Evolutionary conservation across 2,113 vertebrate species (phyloP).

Genomic region (Cyanocitta stelleri): DNA sequence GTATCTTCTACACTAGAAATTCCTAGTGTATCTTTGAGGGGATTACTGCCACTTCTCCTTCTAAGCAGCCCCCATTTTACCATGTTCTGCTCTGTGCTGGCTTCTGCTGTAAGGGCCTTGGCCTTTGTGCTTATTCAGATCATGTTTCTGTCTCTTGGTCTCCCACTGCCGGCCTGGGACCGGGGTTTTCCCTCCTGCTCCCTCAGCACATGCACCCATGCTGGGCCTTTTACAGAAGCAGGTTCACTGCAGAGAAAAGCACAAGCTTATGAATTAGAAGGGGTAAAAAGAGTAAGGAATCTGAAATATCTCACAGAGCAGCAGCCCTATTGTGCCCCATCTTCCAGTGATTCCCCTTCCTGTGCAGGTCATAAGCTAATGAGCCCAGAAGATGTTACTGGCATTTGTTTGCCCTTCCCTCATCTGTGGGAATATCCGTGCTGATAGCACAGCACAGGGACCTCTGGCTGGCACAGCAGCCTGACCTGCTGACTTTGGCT

Average conservation of each 20-base stretch:
- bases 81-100: not conserved
- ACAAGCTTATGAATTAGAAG: not conserved
- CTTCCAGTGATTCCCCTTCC: not conserved
- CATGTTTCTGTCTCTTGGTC: not conserved
- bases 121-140: not conserved
- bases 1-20: not conserved
- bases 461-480: not conserved
- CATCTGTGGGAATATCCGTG: too few species aligned
- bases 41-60: not conserved
- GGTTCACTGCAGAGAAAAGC: not conserved
- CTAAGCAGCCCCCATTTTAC: not conserved
- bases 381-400: not conserved
- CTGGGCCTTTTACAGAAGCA: not conserved
- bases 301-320: not conserved
- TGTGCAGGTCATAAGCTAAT: not conserved
- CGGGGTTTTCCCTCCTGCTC: fast-evolving
- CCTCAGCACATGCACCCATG: fast-evolving
- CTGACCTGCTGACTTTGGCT: not conserved
- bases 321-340: not conserved
- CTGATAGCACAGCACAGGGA: fast-evolving
- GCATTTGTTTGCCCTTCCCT: not conserved
- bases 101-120: not conserved
- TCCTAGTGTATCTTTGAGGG: not conserved
- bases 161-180: not conserved
- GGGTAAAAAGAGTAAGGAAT: not conserved